phyloP scores from a whole-genome alignment of 1,140 invertebrate genomes.

The Ephestia elutella region DNA sequence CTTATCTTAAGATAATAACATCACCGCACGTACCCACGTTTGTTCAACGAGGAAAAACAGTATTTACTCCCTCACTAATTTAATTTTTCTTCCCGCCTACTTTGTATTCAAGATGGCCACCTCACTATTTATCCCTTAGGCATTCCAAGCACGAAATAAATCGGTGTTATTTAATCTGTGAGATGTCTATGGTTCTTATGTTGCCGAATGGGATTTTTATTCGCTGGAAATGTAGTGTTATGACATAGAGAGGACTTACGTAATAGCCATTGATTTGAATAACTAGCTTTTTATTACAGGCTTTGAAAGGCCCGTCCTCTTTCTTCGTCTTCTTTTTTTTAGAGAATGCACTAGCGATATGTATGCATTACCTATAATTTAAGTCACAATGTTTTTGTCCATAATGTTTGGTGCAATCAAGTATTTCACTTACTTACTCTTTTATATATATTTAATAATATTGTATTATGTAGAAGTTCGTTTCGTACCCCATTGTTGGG shows the following conservation, averaged over 20 bases:
- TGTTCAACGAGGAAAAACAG: not conserved
- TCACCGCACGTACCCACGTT: not conserved
- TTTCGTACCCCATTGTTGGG: no score
- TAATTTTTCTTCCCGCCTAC: constrained; percentile 8
- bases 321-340: no score
- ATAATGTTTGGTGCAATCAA: no score
- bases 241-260: not conserved
- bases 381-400: no score
- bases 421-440: no score
- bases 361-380: no score
- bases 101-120: constrained; percentile 10
- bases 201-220: constrained; percentile 2
- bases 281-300: no score
- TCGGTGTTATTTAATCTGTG: constrained; percentile 19
- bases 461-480: no score
- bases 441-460: no score
- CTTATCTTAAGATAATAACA: not conserved
- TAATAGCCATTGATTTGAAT: no score
- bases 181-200: constrained; percentile 13
- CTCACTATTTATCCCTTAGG: constrained; percentile 9
- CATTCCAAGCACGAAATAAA: constrained; percentile 21
- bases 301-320: no score
- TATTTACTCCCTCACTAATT: constrained; percentile 5
- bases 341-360: no score
- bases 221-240: not conserved